Percentiles rank a stretch among this genome's conserved stretches.
phyloP scores from a whole-genome alignment of 2,797 vertebrate species.

The Dendrocincla fuliginosa region DNA sequence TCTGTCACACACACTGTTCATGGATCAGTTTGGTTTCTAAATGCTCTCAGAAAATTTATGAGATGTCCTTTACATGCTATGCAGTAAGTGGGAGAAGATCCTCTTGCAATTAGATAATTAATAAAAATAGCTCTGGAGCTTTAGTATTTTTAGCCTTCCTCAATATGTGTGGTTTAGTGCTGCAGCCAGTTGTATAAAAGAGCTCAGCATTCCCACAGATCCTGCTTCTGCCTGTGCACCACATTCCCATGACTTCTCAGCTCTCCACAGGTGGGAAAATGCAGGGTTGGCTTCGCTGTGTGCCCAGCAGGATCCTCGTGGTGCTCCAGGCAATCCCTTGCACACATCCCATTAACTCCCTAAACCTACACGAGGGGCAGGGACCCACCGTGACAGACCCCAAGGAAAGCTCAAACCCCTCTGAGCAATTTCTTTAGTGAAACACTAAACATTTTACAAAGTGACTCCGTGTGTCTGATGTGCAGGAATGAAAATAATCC shows the following conservation, averaged over 20 bases:
- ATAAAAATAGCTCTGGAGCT: background rate
- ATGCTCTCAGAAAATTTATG: background rate
- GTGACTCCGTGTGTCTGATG: background rate
- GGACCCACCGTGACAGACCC: fast-evolving
- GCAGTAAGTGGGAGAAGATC: background rate
- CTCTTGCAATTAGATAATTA: background rate
- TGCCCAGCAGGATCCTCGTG: no score
- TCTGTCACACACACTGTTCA: no score
- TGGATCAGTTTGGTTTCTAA: background rate
- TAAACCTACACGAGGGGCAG: background rate
- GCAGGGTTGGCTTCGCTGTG: no score
- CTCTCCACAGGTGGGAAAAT: no score
- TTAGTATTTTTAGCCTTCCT: background rate
- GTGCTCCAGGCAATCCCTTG: background rate
- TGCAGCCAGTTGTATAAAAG: no score
- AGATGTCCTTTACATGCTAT: background rate
- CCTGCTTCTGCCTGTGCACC: no score
- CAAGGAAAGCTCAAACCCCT: background rate
- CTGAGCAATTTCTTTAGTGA: background rate
- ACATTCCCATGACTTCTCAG: no score
- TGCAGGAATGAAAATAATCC: background rate
- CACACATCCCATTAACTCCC: background rate
- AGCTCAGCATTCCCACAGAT: no score
- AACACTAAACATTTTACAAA: background rate
- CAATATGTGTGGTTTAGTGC: background rate